A percentile compares a stretch with the other conserved stretches of the same genome.
These are phyloP conservation scores for Ceratina japonica DNA, from an alignment of 1,140 invertebrate genomes.

Conservation along the genomic window DNA sequence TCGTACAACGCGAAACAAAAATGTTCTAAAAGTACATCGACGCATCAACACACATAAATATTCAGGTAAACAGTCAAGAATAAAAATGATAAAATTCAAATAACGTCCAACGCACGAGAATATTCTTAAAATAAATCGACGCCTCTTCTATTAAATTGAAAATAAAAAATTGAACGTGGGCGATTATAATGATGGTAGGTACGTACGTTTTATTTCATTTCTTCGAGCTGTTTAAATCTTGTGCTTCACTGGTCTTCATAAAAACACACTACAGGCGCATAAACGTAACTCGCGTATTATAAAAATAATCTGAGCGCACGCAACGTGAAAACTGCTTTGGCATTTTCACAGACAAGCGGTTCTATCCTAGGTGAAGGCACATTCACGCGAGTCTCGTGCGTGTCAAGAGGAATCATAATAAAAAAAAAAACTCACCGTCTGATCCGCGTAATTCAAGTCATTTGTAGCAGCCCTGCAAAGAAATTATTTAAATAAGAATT, in stretches of 20 bases:
- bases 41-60: no score
- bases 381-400: background rate
- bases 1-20: no score
- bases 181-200: background rate
- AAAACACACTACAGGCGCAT: background rate
- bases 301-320: slow-evolving; percentile 20
- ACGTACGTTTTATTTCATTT: background rate
- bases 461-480: no score
- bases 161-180: no score
- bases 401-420: background rate
- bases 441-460: background rate
- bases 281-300: background rate
- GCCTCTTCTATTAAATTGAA: no score
- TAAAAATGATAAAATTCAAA: no score
- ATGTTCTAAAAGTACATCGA: no score
- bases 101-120: no score
- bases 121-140: no score
- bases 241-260: background rate
- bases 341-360: slow-evolving; percentile 57
- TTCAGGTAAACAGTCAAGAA: no score
- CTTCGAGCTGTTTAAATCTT: background rate
- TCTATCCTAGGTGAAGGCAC: background rate
- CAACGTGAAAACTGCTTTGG: slow-evolving; percentile 46
- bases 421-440: background rate
- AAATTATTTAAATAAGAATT: no score